Conservation (phyloP, 1,140 invertebrate species). For the Diuraphis noxia region DNA sequence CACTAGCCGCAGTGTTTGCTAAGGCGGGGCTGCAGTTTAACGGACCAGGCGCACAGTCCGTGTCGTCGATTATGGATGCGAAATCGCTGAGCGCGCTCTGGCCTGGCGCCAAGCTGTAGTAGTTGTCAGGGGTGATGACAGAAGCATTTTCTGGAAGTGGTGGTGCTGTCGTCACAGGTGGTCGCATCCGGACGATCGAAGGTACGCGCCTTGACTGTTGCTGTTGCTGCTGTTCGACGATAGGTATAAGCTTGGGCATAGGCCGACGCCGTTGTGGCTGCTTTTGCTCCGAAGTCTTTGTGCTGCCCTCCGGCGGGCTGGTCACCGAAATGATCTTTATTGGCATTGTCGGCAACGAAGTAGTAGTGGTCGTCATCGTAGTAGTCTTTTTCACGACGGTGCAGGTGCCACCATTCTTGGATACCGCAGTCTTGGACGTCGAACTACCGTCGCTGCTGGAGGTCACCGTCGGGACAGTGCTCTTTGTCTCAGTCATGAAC, state of each 20-base stretch:
- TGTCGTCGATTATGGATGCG: constrained; percentile 61
- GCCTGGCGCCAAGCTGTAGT: constrained; percentile 14
- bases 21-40: constrained; percentile 50
- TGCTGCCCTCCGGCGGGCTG: background rate
- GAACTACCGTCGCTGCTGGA: background rate
- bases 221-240: constrained; percentile 59
- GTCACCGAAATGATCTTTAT: background rate
- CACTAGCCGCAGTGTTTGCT: constrained; percentile 48
- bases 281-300: constrained; percentile 59
- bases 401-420: background rate
- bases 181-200: background rate
- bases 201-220: background rate
- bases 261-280: constrained; percentile 68
- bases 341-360: background rate
- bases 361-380: no score
- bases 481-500: constrained; percentile 38
- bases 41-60: constrained; percentile 59
- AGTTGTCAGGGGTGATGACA: constrained; percentile 51
- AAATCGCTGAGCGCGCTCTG: constrained; percentile 63
- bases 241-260: constrained; percentile 73
- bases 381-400: background rate
- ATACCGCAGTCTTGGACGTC: background rate
- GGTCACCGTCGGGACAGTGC: background rate
- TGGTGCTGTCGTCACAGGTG: background rate
- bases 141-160: constrained; percentile 39